Percentiles rank a stretch among this genome's conserved stretches.
Evolutionary conservation across 23 tunicate genomes (phyloP).

Genomic region (Halocynthia roretzi): DNA sequence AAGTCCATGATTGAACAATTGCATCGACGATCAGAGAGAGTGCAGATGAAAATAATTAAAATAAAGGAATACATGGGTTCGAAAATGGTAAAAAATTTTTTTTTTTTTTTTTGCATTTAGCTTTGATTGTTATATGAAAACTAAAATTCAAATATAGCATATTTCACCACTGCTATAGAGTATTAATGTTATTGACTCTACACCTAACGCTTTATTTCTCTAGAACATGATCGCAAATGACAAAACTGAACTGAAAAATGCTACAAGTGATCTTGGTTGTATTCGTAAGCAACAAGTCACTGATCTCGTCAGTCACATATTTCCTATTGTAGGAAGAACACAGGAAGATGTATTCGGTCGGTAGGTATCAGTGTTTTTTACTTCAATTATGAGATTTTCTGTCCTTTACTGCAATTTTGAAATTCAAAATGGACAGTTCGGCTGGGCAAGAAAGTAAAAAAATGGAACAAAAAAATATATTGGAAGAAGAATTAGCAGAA

Average conservation of each 20-base stretch:
- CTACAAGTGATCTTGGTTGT: background rate
- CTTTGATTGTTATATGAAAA: background rate
- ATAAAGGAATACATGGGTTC: slow-evolving; percentile 4
- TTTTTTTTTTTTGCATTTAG: background rate
- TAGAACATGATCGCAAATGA: slow-evolving; percentile 5
- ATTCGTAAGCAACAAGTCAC: slow-evolving; percentile 6
- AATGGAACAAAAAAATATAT: background rate
- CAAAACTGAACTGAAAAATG: background rate
- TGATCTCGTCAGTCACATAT: slow-evolving; percentile 14
- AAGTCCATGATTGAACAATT: slow-evolving; percentile 1
- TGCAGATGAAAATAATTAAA: background rate
- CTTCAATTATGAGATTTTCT: no score
- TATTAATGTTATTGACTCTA: background rate
- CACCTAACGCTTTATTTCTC: background rate
- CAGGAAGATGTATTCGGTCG: slow-evolving; percentile 7
- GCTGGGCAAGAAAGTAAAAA: background rate
- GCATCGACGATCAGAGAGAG: slow-evolving; percentile 1
- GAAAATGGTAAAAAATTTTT: background rate
- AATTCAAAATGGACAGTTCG: background rate
- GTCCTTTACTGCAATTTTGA: no score
- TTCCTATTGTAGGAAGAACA: slow-evolving; percentile 16
- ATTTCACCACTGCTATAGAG: background rate
- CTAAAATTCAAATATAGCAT: background rate
- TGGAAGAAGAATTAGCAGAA: slow-evolving; percentile 71
- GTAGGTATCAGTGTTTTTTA: slow-evolving; percentile 9